These are phyloP conservation scores for Danionella cerebrum DNA, from an alignment of 2,113 vertebrate genomes.

Conservation along the genomic window DNA sequence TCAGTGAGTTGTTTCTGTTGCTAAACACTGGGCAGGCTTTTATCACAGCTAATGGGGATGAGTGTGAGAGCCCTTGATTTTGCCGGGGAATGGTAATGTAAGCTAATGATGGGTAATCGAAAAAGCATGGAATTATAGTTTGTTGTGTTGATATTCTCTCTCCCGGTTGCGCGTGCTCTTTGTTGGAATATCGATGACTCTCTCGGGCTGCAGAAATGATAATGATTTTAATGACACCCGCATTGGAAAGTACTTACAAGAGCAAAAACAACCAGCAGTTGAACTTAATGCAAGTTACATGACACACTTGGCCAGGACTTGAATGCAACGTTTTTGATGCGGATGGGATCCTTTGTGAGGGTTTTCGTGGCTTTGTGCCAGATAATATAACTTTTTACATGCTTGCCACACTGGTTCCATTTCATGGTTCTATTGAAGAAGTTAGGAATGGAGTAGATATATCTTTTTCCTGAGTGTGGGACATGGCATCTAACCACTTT, in stretches of 20 bases:
- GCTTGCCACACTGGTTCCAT: too few species aligned
- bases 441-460: too few species aligned
- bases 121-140: slow-evolving; percentile 23
- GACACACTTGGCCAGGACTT: background rate
- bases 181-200: slow-evolving; percentile 38
- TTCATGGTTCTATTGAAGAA: too few species aligned
- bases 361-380: background rate
- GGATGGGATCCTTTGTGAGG: background rate
- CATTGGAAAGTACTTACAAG: slow-evolving; percentile 46
- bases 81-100: slow-evolving; percentile 41
- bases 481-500: too few species aligned
- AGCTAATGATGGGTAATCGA: slow-evolving; percentile 58
- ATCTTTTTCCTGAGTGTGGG: too few species aligned
- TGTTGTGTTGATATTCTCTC: slow-evolving; percentile 23
- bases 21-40: slow-evolving; percentile 42
- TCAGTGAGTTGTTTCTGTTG: slow-evolving; percentile 27
- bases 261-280: slow-evolving; percentile 39
- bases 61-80: slow-evolving; percentile 55
- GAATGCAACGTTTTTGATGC: background rate
- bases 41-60: slow-evolving; percentile 45
- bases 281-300: slow-evolving; percentile 22
- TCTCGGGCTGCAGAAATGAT: slow-evolving; percentile 21
- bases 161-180: background rate
- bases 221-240: slow-evolving; percentile 26
- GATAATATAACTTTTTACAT: too few species aligned